phyloP scores from a whole-genome alignment of 2,888 invertebrate species.

The Pocota personata region DNA sequence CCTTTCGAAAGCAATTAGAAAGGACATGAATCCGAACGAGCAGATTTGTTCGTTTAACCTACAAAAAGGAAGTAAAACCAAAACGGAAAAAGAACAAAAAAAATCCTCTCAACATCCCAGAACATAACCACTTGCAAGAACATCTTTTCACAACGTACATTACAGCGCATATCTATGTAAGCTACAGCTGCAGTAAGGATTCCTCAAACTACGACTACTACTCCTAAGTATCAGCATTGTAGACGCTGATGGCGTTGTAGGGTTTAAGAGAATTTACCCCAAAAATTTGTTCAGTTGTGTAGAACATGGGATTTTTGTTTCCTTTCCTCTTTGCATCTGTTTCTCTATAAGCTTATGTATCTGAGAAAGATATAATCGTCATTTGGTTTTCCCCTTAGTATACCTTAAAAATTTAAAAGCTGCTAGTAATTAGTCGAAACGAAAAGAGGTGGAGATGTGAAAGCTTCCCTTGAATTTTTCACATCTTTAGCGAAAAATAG shows the following conservation, averaged over 20 bases:
- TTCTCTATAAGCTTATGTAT: not conserved
- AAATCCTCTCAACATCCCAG: not conserved
- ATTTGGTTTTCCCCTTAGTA: not conserved
- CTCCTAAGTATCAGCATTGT: constrained; percentile 1
- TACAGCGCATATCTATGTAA: constrained; percentile 21
- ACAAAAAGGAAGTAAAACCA: constrained; percentile 35
- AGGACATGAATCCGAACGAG: constrained; percentile 64
- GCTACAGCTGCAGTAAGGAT: constrained; percentile 21
- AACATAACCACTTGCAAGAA: constrained; percentile 62
- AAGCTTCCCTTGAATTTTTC: not conserved
- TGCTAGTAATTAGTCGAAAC: constrained; percentile 2
- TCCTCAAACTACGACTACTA: not conserved
- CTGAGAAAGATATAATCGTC: not conserved
- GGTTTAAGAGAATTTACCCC: constrained; percentile 1
- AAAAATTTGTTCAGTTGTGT: constrained; percentile 21
- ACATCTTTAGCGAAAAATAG: not conserved
- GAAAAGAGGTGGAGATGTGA: constrained; percentile 12
- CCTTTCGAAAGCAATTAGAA: constrained; percentile 55
- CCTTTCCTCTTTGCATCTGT: not conserved
- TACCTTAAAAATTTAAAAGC: not conserved
- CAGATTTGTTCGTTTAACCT: constrained; percentile 56
- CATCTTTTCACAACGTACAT: constrained; percentile 42
- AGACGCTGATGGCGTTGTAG: constrained; percentile 6
- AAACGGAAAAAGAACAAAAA: not conserved
- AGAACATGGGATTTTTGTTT: not conserved